Conservation (phyloP, 2,888 invertebrate species). For the Yponomeuta plumbellus region DNA sequence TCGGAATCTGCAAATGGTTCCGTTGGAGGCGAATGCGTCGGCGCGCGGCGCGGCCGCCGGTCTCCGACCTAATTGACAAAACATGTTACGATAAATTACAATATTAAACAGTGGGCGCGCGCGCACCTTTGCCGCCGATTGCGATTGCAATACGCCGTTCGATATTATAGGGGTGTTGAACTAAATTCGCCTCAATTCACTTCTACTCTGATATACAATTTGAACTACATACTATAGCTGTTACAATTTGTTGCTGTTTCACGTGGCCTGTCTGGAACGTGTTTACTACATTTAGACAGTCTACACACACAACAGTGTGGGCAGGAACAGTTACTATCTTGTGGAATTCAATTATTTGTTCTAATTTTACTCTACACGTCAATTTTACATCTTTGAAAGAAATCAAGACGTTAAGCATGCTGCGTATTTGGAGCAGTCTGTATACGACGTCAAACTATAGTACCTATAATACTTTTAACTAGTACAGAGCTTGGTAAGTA, state of each 20-base stretch:
- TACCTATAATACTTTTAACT: neutral
- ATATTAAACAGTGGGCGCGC: constrained; percentile 5
- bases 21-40: neutral
- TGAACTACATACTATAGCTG: neutral
- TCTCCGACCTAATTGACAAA: constrained; percentile 9
- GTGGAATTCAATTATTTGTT: no score
- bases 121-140: constrained; percentile 14
- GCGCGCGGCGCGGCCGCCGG: neutral
- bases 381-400: no score
- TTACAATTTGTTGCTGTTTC: neutral
- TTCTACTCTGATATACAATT: neutral
- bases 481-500: neutral
- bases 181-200: neutral
- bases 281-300: neutral
- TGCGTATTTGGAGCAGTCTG: no score
- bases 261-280: neutral
- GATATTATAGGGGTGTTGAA: neutral
- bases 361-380: no score
- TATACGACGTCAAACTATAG: no score
- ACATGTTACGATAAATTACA: constrained; percentile 11
- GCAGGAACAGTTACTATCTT: neutral
- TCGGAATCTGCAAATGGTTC: neutral
- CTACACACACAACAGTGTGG: neutral
- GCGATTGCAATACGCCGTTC: neutral
- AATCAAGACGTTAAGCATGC: no score